phyloP scores from a whole-genome alignment of 1,140 invertebrate genomes.

The Trichonephila clavata region DNA sequence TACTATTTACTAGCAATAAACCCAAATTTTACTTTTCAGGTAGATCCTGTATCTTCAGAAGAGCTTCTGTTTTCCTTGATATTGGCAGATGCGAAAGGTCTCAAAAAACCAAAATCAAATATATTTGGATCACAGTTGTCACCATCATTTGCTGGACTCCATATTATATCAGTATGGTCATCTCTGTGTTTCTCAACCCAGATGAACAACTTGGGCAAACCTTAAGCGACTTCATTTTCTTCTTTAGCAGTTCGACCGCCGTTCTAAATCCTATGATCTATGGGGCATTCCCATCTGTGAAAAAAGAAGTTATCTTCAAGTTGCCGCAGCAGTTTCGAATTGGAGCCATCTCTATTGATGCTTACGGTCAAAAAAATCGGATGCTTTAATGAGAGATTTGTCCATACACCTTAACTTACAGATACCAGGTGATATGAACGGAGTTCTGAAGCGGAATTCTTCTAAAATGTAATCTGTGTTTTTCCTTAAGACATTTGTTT shows the following conservation, averaged over 20 bases:
- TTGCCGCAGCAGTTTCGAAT: conserved; percentile 25
- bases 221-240: conserved; percentile 84
- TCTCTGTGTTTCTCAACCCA: too few species aligned
- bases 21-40: conserved; percentile 21
- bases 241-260: conserved; percentile 93
- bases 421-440: background rate
- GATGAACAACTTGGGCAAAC: conserved; percentile 84
- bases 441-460: background rate
- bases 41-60: background rate
- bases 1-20: background rate
- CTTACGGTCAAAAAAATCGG: background rate
- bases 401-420: background rate
- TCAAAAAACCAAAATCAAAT: conserved; percentile 90
- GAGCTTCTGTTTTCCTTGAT: background rate
- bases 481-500: too few species aligned
- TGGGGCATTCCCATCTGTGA: conserved; percentile 89
- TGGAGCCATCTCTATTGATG: background rate
- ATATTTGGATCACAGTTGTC: conserved; percentile 89
- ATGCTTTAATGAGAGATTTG: background rate
- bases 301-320: background rate
- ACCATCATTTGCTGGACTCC: conserved; percentile 99
- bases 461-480: background rate
- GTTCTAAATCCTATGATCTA: conserved; percentile 93
- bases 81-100: conserved; percentile 79
- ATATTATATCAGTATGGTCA: conserved; percentile 95